Base-by-base conservation (phyloP, 1,140 invertebrate genomes). In the Potamilus streckersoni region DNA sequence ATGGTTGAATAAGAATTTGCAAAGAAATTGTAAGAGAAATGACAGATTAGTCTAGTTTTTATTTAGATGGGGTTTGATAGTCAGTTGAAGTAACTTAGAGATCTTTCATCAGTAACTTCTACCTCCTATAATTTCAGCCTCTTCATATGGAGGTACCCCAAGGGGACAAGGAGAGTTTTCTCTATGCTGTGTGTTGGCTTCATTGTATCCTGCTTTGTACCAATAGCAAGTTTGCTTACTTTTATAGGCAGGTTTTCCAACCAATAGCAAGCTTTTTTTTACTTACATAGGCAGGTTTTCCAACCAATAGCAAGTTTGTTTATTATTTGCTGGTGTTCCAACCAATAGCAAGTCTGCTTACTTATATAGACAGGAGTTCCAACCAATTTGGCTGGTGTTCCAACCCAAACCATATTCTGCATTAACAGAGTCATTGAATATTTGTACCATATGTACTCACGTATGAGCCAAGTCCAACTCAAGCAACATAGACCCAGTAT, bases 101-200 rank as follows among this genome's bases (percentile, higher is more conserved):
- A 6, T 49, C 11, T 49, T 49, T 49, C 11, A 49, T 49, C 38
- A 49, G 38, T 49, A 49, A 49, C 38, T 49, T 49, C 11, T 49
- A 49, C 11, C 38, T 49, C 38, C 38, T 49, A 49, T 49, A 49
- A 49, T 70, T 23, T 27, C 64, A 75, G 73, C 70, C 38, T 75
- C 31, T 62, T 75, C 16, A 75, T 68, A 15, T 75, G 73, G 73
- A 69, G 49, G 56, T 68, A 75, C 57, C 8, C 17, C 31, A 14
- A 75, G 23, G 73, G 73, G n/a, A 38, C 73, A 27, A 75, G 49
- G 27, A n/a, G 55, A 23, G 66, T 75, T 2, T 61, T 75, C 6
- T 57, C 12, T n/a, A 65, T 75, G 49, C 20, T 75, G 59, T 69
- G 66, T 61, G 19, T 70, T 38, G 73, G 67, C 20, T 75, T 75